Conservation (phyloP, 2,797 vertebrate species). For the Ispidina lecontei region DNA sequence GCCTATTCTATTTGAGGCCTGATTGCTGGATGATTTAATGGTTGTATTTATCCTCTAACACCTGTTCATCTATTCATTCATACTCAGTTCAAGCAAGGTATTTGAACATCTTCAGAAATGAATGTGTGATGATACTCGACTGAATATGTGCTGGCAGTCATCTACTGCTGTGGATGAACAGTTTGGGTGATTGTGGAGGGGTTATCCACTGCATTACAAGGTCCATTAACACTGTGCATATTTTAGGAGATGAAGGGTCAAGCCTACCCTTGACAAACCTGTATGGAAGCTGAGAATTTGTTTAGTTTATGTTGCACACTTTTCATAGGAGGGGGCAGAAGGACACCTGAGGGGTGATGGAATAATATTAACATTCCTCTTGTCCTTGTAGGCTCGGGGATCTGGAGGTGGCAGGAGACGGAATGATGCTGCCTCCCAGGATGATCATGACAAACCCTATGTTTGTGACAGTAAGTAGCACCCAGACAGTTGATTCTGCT, state of each 20-base stretch:
- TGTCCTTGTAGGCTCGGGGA: conserved; percentile 89
- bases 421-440: conserved; percentile 86
- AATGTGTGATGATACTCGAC: background rate
- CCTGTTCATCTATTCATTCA: conserved; percentile 45
- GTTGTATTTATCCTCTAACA: conserved; percentile 9
- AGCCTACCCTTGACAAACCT: conserved; percentile 13
- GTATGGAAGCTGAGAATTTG: conserved; percentile 27
- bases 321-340: conserved; percentile 4
- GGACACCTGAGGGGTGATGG: background rate
- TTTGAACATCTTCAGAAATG: conserved; percentile 46
- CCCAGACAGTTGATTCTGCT: conserved; percentile 1
- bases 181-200: background rate
- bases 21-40: conserved; percentile 28
- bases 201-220: background rate
- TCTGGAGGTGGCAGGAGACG: conserved; percentile 88
- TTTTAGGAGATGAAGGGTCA: conserved; percentile 27
- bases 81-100: conserved; percentile 44
- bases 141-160: conserved; percentile 49
- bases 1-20: background rate
- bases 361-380: conserved; percentile 6
- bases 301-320: conserved; percentile 30
- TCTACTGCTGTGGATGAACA: conserved; percentile 42
- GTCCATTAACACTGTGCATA: background rate
- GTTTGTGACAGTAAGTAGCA: conserved; percentile 96
- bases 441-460: conserved; percentile 96